Base-by-base conservation (phyloP, 2,888 invertebrate species). In the Steinernema scapterisci region DNA sequence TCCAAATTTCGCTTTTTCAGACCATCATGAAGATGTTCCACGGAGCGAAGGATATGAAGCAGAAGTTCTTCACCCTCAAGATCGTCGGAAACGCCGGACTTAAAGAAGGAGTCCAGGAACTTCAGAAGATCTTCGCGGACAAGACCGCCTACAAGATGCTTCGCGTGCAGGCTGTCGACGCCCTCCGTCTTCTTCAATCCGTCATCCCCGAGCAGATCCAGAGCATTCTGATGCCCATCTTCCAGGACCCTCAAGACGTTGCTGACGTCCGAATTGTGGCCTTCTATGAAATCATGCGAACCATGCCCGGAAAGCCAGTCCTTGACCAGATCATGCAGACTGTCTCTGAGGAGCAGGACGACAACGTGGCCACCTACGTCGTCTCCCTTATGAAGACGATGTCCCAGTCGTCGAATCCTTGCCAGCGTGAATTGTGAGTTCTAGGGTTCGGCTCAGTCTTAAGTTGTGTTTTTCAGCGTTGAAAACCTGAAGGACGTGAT, bases 221-320 rank as follows among this genome's bases (percentile, higher is more conserved):
- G 72, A 73, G 77, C 71, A 75, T 86, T 54, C 80, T 86, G 45
- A 75, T 86, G 78, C 86, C 86, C 72, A 72, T 86, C 76, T 83
- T 80, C 80, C 75, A 79, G 77, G 80, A 83, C 81, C 77, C 70
- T 19, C 75, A 73, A 25, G 82, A 86, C 73, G 75, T 76, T 70
- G 79, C 80, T 71, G 82, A 83, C 63, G 63, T 86, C 74, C 80
- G 86, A 31, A 81, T 84, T 75, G 76, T 80, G 27, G 83, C 85
- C 73, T 75, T 84, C 75, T 77, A 81, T 76, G 78, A 83, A 76
- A 56, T 86, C 73, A 63, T 77, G 38, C 51, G 70, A 31, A 80
- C 83, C 70, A 75, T 77, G 71, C 85, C 85, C 70, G 79, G 80
- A 38, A 75, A 77, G 71, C 31, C 75, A 21, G 75, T 84, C 71